These are phyloP conservation scores for Phalacrocorax aristotelis DNA, from an alignment of 2,113 vertebrate genomes.

Conservation along the genomic window DNA sequence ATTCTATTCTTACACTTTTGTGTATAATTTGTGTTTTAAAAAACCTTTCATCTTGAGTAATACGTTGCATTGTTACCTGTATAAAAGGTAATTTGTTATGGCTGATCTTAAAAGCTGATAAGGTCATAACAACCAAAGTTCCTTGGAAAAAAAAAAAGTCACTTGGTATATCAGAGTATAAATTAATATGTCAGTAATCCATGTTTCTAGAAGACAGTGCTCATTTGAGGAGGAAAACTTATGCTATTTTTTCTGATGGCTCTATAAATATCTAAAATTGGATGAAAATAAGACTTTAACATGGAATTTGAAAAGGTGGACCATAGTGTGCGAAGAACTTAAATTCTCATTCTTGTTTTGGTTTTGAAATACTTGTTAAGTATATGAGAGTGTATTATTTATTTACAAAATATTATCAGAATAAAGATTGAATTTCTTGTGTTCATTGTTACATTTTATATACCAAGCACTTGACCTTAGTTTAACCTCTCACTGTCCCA, in stretches of 20 bases:
- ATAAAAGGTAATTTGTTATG: background rate
- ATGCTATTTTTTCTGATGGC: background rate
- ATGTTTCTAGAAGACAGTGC: background rate
- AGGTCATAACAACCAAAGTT: background rate
- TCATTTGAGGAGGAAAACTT: background rate
- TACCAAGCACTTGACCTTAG: background rate
- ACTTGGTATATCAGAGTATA: background rate
- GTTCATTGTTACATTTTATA: background rate
- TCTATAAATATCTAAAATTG: background rate
- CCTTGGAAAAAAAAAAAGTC: background rate
- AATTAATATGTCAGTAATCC: background rate
- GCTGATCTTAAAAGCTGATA: background rate
- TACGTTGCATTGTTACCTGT: background rate
- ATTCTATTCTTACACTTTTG: background rate
- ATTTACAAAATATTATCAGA: background rate
- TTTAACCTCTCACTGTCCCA: background rate
- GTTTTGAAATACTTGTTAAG: fast-evolving
- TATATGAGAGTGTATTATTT: background rate
- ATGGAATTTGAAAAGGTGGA: background rate
- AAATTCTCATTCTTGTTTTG: background rate
- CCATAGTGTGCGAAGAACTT: background rate
- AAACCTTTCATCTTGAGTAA: background rate
- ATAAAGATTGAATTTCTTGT: slow-evolving; percentile 13
- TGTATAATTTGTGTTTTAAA: background rate
- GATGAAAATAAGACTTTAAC: background rate